phyloP scores from a whole-genome alignment of 2,797 vertebrate species.

The Etheostoma perlongum region DNA sequence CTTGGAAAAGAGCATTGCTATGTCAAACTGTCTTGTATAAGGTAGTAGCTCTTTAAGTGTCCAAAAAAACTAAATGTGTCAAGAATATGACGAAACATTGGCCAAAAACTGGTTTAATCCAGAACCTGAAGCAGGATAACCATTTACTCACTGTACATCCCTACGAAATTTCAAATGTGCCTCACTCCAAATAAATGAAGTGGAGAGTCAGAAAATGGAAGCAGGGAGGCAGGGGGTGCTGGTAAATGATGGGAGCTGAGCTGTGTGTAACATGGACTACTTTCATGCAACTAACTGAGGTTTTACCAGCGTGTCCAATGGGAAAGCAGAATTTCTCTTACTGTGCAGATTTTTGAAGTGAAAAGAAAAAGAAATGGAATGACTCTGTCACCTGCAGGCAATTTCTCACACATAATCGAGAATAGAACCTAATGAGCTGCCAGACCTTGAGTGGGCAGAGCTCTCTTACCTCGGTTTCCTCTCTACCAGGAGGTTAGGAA shows the following conservation, averaged over 20 bases:
- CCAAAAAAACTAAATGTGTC: neutral
- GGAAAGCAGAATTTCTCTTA: conserved; percentile 22
- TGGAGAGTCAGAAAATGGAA: conserved; percentile 20
- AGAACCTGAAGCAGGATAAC: neutral
- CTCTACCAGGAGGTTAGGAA: conserved; percentile 30
- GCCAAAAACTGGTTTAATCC: neutral
- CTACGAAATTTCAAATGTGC: conserved; percentile 27
- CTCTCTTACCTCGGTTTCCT: conserved; percentile 53
- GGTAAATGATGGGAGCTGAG: conserved; percentile 33
- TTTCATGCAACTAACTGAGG: conserved; percentile 25
- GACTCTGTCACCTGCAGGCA: conserved; percentile 51
- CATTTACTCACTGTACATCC: neutral
- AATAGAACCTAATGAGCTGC: conserved; percentile 72
- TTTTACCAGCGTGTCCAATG: conserved; percentile 33
- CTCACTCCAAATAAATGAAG: conserved; percentile 18
- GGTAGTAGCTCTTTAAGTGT: neutral
- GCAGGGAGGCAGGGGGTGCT: conserved; percentile 13
- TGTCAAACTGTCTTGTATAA: neutral
- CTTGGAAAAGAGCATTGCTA: too few relatives aligned
- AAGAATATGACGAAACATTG: neutral
- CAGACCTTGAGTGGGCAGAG: conserved; percentile 72
- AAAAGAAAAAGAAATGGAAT: conserved; percentile 25
- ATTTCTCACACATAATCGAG: conserved; percentile 58
- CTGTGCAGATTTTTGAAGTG: conserved; percentile 25
- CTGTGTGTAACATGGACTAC: conserved; percentile 35